phyloP scores from a whole-genome alignment of 2,113 vertebrate genomes.

The Anas platyrhynchos region DNA sequence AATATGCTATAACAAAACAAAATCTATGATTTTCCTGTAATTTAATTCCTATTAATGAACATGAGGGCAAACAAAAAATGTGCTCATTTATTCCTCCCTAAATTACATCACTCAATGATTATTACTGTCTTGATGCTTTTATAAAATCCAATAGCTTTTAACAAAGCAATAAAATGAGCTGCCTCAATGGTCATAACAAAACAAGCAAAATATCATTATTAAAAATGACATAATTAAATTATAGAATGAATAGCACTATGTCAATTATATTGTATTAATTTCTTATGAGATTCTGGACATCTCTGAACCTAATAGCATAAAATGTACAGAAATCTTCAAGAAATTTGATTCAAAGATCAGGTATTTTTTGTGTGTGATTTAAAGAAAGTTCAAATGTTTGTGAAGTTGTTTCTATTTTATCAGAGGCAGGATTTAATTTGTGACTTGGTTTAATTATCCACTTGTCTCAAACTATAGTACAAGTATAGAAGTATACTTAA shows the following conservation, averaged over 20 bases:
- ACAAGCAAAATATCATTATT: constrained; percentile 1
- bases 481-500: neutral
- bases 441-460: neutral
- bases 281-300: neutral
- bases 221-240: neutral
- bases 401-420: neutral
- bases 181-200: constrained; percentile 26
- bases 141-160: constrained; percentile 26
- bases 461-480: neutral
- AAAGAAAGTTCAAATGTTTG: neutral
- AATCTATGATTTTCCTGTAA: constrained; percentile 14
- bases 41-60: constrained; percentile 43
- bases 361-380: neutral
- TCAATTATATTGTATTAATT: neutral
- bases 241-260: neutral
- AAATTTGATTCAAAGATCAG: neutral
- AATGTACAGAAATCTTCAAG: neutral
- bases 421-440: neutral
- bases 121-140: constrained; percentile 39
- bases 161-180: constrained; percentile 12
- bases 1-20: constrained; percentile 7
- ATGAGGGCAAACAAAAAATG: neutral
- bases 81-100: constrained; percentile 13
- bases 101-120: constrained; percentile 26
- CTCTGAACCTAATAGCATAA: neutral